A percentile compares a stretch with the other conserved stretches of the same genome.
These are phyloP conservation scores for Cnemophilus loriae DNA, from an alignment of 2,113 vertebrate species.

Conservation along the genomic window DNA sequence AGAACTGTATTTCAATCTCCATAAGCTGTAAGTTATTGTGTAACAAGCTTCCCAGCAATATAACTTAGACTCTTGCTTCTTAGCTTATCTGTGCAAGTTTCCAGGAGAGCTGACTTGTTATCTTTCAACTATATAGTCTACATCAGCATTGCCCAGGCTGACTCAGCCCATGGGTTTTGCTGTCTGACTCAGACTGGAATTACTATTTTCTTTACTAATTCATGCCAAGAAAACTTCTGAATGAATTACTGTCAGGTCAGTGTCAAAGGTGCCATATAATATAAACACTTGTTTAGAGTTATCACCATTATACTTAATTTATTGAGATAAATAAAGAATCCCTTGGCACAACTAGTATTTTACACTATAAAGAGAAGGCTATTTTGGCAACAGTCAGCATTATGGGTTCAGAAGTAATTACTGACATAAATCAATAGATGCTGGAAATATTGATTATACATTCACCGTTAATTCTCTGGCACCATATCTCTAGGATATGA, in stretches of 20 bases:
- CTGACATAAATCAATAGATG: constrained; percentile 73
- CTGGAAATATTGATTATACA: constrained; percentile 62
- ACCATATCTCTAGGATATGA: background rate
- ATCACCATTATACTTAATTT: constrained; percentile 62
- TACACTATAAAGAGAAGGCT: constrained; percentile 12
- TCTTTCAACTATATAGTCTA: background rate
- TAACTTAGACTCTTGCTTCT: background rate
- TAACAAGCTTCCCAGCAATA: background rate
- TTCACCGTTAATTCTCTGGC: constrained; percentile 67
- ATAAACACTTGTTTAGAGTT: constrained; percentile 28
- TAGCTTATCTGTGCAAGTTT: background rate
- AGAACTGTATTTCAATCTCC: background rate
- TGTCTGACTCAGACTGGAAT: background rate
- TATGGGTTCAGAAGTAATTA: constrained; percentile 67
- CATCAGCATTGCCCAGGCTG: background rate
- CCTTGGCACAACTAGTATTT: constrained; percentile 26
- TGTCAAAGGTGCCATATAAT: constrained; percentile 34
- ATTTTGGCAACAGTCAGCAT: constrained; percentile 63
- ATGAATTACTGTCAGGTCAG: constrained; percentile 19
- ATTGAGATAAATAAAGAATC: constrained; percentile 56
- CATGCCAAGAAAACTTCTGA: background rate
- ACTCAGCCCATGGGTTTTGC: background rate
- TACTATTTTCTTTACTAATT: constrained; percentile 4
- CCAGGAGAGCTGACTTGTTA: background rate
- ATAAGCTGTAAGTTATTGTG: background rate